Evolutionary conservation across 2,113 vertebrate species (phyloP), one percentile per base, ranked within the genome.

Genomic region (Rhinolophus sinicus): DNA sequence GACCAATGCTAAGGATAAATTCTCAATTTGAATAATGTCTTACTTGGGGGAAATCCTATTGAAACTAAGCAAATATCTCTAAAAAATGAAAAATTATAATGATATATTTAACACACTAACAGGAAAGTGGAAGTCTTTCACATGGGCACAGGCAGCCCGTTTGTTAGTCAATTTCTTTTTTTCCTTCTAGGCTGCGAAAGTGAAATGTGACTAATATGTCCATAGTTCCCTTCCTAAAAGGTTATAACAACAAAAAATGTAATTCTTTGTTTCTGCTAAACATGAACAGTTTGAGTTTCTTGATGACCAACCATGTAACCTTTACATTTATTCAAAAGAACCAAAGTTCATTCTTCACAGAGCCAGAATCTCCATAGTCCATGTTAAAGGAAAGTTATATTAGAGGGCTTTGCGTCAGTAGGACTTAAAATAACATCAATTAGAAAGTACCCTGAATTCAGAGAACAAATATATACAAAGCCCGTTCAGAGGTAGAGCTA

Each of bases 181-280:
- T 44, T 44, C 50, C 64, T 14, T 88, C 35, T 93, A 96, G 83
- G 73, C 54, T n/a, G 0, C 70, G 94, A 86, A 96, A 88, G 70
- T 64, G 65, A 96, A 94, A 86, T 47, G 11, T 73, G 22, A 86
- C 65, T 93, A 56, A 93, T 60, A 26, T 70, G n/a, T 87, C 54
- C 60, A 44, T 69, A 92, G 24, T 13, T 84, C 80, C 22, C 96
- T 98, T 91, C 70, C 84, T n/a, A 91, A 95, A 90, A 95, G n/a
- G 18, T 90, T 95, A 78, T 16, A 35, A 69, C 96, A 97, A 97
- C 96, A 97, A 97, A 60, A n/a, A 16, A 40, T 44, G 83, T 8
- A 88, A 11, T 47, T 44, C 35, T 75, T 15, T 77, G 65, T 94
- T 96, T 93, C 78, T 95, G 2, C 87, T 73, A 28, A 81, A 76